These are phyloP conservation scores for Arctia plantaginis DNA, from an alignment of 2,888 invertebrate species.

Conservation along the genomic window DNA sequence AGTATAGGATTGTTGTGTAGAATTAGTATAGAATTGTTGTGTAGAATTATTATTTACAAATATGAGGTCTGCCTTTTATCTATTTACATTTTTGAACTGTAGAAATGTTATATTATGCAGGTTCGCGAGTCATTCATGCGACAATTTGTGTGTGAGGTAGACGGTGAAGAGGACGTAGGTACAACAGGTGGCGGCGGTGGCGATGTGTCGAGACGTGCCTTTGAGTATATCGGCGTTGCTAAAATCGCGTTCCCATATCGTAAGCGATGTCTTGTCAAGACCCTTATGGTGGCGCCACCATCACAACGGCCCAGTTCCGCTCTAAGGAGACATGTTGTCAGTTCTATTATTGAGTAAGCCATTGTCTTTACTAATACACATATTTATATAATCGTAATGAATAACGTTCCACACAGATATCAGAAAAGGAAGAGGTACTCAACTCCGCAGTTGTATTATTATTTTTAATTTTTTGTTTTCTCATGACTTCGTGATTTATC, in stretches of 20 bases:
- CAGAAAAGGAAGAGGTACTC: background rate
- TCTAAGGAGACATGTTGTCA: conserved; percentile 92
- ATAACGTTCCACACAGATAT: background rate
- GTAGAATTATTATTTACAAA: background rate
- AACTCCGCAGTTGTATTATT: background rate
- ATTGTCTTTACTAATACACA: background rate
- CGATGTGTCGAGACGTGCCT: conserved; percentile 73
- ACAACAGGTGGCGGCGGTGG: conserved; percentile 44
- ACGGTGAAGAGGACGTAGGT: conserved; percentile 90
- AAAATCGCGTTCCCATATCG: conserved; percentile 88
- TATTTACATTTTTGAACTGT: background rate
- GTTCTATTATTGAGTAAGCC: conserved; percentile 93
- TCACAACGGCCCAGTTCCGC: conserved; percentile 93
- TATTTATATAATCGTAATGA: too few species aligned
- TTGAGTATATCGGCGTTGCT: conserved; percentile 77
- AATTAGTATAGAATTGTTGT: too few species aligned
- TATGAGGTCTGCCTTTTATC: background rate
- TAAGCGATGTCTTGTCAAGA: conserved; percentile 93
- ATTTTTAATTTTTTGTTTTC: background rate
- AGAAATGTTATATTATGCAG: conserved; percentile 63
- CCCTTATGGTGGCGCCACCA: conserved; percentile 93
- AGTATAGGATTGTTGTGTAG: too few species aligned
- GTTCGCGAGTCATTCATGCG: conserved; percentile 99
- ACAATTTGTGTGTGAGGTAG: conserved; percentile 96
- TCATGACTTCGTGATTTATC: background rate